Evolutionary conservation across 2,888 invertebrate species (phyloP).

Genomic region (Nemurella pictetii): DNA sequence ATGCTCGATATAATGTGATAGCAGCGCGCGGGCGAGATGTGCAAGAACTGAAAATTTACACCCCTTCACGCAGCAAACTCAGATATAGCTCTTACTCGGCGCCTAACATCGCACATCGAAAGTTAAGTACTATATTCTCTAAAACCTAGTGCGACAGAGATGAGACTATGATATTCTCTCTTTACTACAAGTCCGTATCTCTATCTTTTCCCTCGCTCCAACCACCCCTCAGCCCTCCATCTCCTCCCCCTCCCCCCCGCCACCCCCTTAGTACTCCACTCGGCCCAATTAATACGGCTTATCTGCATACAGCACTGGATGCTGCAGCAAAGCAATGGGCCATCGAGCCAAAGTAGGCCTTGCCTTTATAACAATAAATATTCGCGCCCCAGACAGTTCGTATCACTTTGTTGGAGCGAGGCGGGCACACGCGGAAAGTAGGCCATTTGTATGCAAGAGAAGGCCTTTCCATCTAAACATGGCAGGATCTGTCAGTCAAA

Average conservation of each 20-base stretch:
- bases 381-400: slow-evolving; percentile 41
- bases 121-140: slow-evolving; percentile 22
- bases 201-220: slow-evolving; percentile 36
- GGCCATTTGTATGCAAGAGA: slow-evolving; percentile 54
- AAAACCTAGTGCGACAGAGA: slow-evolving; percentile 27
- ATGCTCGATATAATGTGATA: slow-evolving; percentile 44
- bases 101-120: slow-evolving; percentile 34
- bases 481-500: slow-evolving; percentile 56
- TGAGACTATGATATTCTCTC: slow-evolving; percentile 20
- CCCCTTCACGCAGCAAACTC: slow-evolving; percentile 42
- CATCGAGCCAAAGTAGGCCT: slow-evolving; percentile 40
- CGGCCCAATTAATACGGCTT: slow-evolving; percentile 44
- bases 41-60: slow-evolving; percentile 42
- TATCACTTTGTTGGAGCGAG: slow-evolving; percentile 41
- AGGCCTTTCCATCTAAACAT: slow-evolving; percentile 54
- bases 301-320: slow-evolving; percentile 42
- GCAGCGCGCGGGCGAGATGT: slow-evolving; percentile 33
- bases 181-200: slow-evolving; percentile 37
- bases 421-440: slow-evolving; percentile 50
- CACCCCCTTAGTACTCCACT: slow-evolving; percentile 33
- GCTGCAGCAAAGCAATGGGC: slow-evolving; percentile 34
- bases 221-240: slow-evolving; percentile 30
- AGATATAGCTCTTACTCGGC: slow-evolving; percentile 41
- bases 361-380: slow-evolving; percentile 44
- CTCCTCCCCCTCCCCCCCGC: slow-evolving; percentile 19